A percentile compares a stretch with the other conserved stretches of the same genome.
phyloP scores from a whole-genome alignment of 2,888 invertebrate genomes.

The Leptinotarsa rubiginosa region DNA sequence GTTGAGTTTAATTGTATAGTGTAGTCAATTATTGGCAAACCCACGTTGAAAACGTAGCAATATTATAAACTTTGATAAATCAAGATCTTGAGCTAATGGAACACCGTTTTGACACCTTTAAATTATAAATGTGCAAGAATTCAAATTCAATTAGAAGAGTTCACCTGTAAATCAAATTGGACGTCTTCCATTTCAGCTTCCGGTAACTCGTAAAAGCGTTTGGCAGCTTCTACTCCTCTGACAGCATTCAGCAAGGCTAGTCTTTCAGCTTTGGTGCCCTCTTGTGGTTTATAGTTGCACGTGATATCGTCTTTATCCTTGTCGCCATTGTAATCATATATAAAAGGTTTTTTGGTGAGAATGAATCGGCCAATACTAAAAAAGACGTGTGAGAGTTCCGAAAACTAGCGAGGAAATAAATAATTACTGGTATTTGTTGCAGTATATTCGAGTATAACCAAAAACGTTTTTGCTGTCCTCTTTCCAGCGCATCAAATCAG shows the following conservation, averaged over 20 bases:
- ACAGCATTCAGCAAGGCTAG: slow-evolving; percentile 82
- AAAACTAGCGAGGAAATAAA: not conserved
- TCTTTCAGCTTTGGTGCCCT: slow-evolving; percentile 80
- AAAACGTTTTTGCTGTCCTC: slow-evolving; percentile 73
- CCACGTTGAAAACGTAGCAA: too few species aligned
- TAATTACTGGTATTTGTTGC: slow-evolving; percentile 78
- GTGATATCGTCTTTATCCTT: slow-evolving; percentile 80
- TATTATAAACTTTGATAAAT: too few species aligned
- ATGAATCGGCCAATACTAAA: slow-evolving; percentile 80
- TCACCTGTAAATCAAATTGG: slow-evolving; percentile 66
- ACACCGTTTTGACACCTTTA: too few species aligned
- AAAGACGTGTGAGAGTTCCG: slow-evolving; percentile 23
- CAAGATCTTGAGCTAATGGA: too few species aligned
- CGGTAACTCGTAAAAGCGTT: slow-evolving; percentile 63
- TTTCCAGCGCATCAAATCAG: slow-evolving; percentile 85
- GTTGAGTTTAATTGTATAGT: too few species aligned
- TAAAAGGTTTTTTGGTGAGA: slow-evolving; percentile 79
- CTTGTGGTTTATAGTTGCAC: slow-evolving; percentile 76
- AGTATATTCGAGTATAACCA: slow-evolving; percentile 77
- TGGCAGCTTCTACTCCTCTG: slow-evolving; percentile 61
- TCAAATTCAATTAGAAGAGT: too few species aligned
- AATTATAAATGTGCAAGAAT: too few species aligned
- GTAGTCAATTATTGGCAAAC: too few species aligned
- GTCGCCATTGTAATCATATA: slow-evolving; percentile 79
- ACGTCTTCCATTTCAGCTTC: slow-evolving; percentile 72